Conservation (phyloP, 1,140 invertebrate genomes). For the Rhopalosiphum padi region DNA sequence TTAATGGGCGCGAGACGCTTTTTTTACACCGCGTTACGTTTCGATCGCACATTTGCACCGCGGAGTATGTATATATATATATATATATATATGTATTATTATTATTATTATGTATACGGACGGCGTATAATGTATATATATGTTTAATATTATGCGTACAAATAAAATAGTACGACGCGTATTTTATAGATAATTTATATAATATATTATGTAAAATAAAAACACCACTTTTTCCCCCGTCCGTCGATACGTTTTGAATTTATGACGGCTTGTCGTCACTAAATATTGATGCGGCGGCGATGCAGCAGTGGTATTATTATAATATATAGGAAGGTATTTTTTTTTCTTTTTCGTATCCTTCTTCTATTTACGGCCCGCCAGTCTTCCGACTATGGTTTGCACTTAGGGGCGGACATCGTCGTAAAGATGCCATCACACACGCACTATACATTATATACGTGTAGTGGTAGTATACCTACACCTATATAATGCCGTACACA, state of each 20-base stretch:
- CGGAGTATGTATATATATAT: neutral
- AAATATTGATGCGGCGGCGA: constrained; percentile 35
- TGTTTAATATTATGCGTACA: neutral
- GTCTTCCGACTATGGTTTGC: constrained; percentile 35
- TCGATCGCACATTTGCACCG: neutral
- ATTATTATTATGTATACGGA: neutral
- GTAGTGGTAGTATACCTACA: neutral
- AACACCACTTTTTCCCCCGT: neutral
- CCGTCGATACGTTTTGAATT: constrained; percentile 39
- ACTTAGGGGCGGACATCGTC: constrained; percentile 48
- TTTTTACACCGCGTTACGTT: constrained; percentile 47
- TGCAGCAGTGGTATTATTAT: no score
- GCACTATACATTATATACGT: neutral
- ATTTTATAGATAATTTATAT: neutral
- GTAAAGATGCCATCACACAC: constrained; percentile 36
- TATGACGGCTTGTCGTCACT: constrained; percentile 52
- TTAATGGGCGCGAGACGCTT: constrained; percentile 10
- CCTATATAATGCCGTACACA: neutral
- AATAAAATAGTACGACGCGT: neutral
- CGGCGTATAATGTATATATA: neutral
- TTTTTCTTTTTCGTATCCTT: neutral
- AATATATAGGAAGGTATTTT: neutral
- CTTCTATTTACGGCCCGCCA: constrained; percentile 38
- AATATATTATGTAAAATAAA: constrained; percentile 17
- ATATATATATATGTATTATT: neutral